Percentiles rank a stretch among this genome's conserved stretches.
Evolutionary conservation across 2,113 vertebrate genomes (phyloP).

Genomic region (Nanorana parkeri): DNA sequence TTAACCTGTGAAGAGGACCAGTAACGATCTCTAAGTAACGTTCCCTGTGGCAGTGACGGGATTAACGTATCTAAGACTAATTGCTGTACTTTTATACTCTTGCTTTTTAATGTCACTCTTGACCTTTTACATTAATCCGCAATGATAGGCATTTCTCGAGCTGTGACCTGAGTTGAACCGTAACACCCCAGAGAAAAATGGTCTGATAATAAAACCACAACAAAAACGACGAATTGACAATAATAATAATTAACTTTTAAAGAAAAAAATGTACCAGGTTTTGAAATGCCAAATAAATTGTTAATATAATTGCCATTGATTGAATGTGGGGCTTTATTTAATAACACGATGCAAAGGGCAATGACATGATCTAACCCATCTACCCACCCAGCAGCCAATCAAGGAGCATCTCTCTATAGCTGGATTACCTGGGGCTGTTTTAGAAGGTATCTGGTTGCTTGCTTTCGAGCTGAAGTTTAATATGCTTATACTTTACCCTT

Average conservation of each 20-base stretch:
- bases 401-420: too few relatives aligned
- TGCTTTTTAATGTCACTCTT: slow-evolving; percentile 40
- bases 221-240: not conserved
- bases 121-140: slow-evolving; percentile 43
- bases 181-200: slow-evolving; percentile 8
- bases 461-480: too few relatives aligned
- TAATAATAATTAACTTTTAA: not conserved
- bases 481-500: too few relatives aligned
- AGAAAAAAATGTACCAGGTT: not conserved
- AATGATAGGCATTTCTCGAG: not conserved
- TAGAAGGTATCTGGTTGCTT: too few relatives aligned
- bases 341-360: too few relatives aligned
- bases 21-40: slow-evolving; percentile 2
- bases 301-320: too few relatives aligned
- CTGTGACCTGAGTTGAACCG: slow-evolving; percentile 6
- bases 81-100: slow-evolving; percentile 17
- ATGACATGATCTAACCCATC: too few relatives aligned
- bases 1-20: slow-evolving; percentile 21
- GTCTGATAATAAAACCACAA: slow-evolving; percentile 8
- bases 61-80: slow-evolving; percentile 49
- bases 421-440: too few relatives aligned
- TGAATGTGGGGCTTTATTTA: too few relatives aligned
- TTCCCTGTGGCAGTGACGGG: slow-evolving; percentile 36
- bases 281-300: not conserved
- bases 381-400: too few relatives aligned